Evolutionary conservation across 2,888 invertebrate species (phyloP), one percentile per base, ranked within the genome.

Genomic region (Drosophila testacea): DNA sequence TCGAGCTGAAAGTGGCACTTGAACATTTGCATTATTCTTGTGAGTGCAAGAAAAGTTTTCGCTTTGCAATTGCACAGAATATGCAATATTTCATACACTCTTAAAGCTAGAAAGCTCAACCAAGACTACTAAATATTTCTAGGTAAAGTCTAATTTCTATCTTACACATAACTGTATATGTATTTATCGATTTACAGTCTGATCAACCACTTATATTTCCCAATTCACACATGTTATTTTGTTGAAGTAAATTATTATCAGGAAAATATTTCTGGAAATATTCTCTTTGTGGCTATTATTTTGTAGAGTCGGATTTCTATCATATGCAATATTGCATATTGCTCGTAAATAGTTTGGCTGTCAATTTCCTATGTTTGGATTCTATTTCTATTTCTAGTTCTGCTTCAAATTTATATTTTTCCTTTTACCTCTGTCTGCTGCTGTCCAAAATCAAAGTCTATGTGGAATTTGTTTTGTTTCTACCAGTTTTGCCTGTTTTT

Each of bases 1-100:
- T 74, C 36, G 55, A 10, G 54, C 61, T 22, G 34, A 61, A 72
- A 69, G 57, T 51, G 46, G 34, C 59, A 55, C 59, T 77, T 55
- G 39, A 56, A 55, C 13, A 22, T 30, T 30, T 30, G 44, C 22
- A 46, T 28, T 46, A 27, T 22, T 16, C 6, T 27, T 27, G 28
- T 32, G 46, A 38, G 50, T 41, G 42, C 44, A 47, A 44, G 32
- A 50, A 32, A 32, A 16, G 22, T 30, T 42, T 54, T 10, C 4
- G 50, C 11, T 28, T 27, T 10, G 9, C n/a, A 28, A 27, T 30
- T 30, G 32, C 48, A 10, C 16, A 34, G 34, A 34, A 48, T 34
- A 13, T 48, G 16, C 2, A 9, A 10, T 9, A 27, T 47, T 47
- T 30, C 13, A 5, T 22, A 22, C 22, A 22, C 22, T 22, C 22